Evolutionary conservation across 2,113 vertebrate species (phyloP), one percentile per base, ranked within the genome.

Genomic region (Otolemur garnettii): DNA sequence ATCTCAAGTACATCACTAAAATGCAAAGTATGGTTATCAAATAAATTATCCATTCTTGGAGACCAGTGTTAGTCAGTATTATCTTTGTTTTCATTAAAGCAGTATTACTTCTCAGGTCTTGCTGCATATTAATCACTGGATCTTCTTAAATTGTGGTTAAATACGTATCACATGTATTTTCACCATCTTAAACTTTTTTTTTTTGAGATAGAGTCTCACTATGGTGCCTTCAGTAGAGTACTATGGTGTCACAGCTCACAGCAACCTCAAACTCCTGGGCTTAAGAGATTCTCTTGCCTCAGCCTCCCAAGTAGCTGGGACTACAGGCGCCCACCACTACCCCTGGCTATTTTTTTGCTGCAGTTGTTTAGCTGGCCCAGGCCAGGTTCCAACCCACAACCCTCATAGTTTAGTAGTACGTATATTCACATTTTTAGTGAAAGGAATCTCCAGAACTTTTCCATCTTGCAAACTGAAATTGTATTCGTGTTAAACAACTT

Each of bases 361-460:
- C 45, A 45, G 45, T 45, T 45, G 45, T 45, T 45, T 45, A 45
- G 45, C 45, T 45, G 45, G 45, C 45, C 45, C 45, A 45, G 45
- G 45, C 45, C 5, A 5, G 45, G 45, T 45, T 45, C 45, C 4
- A 45, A 45, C 45, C 45, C 45, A 45, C 45, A 6, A 45, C 8
- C 45, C 45, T 45, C 62, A 80, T 0, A 66, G n/a, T 82, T 82
- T 18, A 92, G 13, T 17, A 64, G 11, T 53, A 45, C 38, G 2
- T 53, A 81, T 71, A 79, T 62, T 95, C 57, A 75, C 59, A 66
- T 66, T 88, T 94, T 50, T 84, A 77, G 59, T 93, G 53, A 10
- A 93, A 93, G 22, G n/a, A 64, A 68, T 50, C 30, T 91, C 17
- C 22, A 60, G 38, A 81, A 77, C 45, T 86, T 94, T 50, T 84